Evolutionary conservation across 2,113 vertebrate genomes (phyloP).

Genomic region (Xenopus tropicalis): UCB_Xtro_10.0 CM004446.2:54086001-54086500

Average conservation of each 20-base stretch:
- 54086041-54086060: too few relatives aligned
- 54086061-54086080: too few relatives aligned
- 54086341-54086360: slow-evolving; percentile 89
- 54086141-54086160: slow-evolving; percentile 15
- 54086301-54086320: slow-evolving; percentile 98
- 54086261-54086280: slow-evolving; percentile 97
- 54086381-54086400: slow-evolving; percentile 88
- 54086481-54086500: slow-evolving; percentile 63
- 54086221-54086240: slow-evolving; percentile 86
- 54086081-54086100: too few relatives aligned
- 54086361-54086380: slow-evolving; percentile 84
- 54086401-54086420: slow-evolving; percentile 92
- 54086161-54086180: slow-evolving; percentile 40
- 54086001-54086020: too few relatives aligned
- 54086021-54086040: too few relatives aligned
- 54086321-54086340: slow-evolving; percentile 94
- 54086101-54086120: too few relatives aligned
- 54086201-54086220: slow-evolving; percentile 83
- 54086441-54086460: slow-evolving; percentile 81
- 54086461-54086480: slow-evolving; percentile 88
- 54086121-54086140: not conserved
- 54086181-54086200: slow-evolving; percentile 77
- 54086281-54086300: slow-evolving; percentile 95
- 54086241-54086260: slow-evolving; percentile 93
- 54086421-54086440: slow-evolving; percentile 84